Evolutionary conservation across 2,113 vertebrate species (phyloP).

Genomic region (Corythornis madagascariensis): DNA sequence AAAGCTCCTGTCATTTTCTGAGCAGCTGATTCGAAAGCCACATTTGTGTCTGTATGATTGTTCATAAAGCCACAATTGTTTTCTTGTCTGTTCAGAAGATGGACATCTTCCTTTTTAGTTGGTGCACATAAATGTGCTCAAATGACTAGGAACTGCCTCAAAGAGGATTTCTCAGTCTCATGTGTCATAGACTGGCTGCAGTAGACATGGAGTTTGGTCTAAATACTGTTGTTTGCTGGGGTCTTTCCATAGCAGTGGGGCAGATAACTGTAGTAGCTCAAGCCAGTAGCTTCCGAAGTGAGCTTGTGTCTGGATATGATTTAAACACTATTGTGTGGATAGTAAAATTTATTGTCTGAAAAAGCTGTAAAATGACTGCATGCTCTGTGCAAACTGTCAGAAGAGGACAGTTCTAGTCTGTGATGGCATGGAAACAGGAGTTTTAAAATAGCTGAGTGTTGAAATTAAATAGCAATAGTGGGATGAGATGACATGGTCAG

Average conservation of each 20-base stretch:
- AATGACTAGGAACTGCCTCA: not conserved
- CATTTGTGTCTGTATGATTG: not conserved
- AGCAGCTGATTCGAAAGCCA: not conserved
- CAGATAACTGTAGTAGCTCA: not conserved
- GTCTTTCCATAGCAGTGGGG: not conserved
- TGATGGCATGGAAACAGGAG: not conserved
- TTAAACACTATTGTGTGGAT: not conserved
- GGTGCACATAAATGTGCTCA: not conserved
- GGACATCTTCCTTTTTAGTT: not conserved
- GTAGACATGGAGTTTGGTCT: not conserved
- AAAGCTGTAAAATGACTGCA: not conserved
- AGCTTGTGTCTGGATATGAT: not conserved
- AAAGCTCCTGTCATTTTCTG: not conserved
- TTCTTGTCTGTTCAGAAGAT: not conserved
- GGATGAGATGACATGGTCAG: not conserved
- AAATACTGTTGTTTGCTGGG: not conserved
- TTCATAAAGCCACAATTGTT: not conserved
- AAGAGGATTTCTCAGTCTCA: not conserved
- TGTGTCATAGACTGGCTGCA: not conserved
- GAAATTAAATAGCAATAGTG: not conserved
- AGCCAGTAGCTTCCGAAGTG: not conserved
- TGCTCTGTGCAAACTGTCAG: not conserved
- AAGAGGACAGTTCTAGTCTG: not conserved
- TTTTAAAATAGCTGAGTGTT: not conserved
- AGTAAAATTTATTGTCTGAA: constrained; percentile 30